These are phyloP conservation scores for Solenodon paradoxus DNA, from an alignment of 2,113 vertebrate species.

Conservation along the genomic window DNA sequence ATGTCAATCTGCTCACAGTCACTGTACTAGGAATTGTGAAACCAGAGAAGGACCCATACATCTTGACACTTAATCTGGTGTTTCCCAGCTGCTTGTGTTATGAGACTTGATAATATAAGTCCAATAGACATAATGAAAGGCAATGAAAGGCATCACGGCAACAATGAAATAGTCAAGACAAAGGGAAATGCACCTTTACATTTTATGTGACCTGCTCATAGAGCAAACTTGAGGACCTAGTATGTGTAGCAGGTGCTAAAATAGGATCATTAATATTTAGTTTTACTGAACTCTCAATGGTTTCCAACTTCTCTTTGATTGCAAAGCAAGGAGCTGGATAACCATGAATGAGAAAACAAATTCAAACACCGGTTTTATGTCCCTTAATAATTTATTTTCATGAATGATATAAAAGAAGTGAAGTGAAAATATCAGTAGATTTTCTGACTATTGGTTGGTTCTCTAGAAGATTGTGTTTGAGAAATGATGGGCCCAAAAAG, in stretches of 20 bases:
- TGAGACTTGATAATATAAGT: neutral
- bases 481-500: neutral
- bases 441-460: neutral
- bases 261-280: neutral
- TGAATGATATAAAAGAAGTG: neutral
- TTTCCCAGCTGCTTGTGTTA: neutral
- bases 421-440: neutral
- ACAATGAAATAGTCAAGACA: too few species aligned
- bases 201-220: neutral
- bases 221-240: neutral
- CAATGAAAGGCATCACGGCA: too few species aligned
- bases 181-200: neutral
- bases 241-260: neutral
- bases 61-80: neutral
- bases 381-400: neutral
- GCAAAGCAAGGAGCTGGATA: neutral
- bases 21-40: neutral
- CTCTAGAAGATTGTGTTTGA: neutral
- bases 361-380: neutral
- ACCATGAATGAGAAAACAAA: neutral
- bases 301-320: neutral
- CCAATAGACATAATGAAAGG: neutral
- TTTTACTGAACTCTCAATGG: neutral
- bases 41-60: neutral
- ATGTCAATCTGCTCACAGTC: neutral